phyloP scores from a whole-genome alignment of 1,140 invertebrate genomes.

The Nautilus pompilius region DNA sequence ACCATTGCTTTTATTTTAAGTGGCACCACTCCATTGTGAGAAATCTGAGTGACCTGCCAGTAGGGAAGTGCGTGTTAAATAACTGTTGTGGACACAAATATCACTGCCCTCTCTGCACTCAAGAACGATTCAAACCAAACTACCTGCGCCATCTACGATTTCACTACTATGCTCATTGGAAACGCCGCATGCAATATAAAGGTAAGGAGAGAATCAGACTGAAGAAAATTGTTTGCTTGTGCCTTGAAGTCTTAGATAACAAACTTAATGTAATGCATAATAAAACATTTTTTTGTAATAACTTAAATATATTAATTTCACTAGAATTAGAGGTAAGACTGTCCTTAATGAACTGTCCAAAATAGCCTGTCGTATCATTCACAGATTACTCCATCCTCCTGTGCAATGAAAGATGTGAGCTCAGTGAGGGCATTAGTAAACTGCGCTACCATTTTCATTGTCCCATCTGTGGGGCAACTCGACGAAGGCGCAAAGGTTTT shows the following conservation, averaged over 20 bases:
- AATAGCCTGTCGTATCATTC: too few relatives aligned
- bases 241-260: background rate
- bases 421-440: slow-evolving; percentile 7
- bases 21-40: slow-evolving; percentile 14
- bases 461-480: slow-evolving; percentile 12
- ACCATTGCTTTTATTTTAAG: slow-evolving; percentile 12
- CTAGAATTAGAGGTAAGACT: too few relatives aligned
- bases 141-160: slow-evolving; percentile 13
- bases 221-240: background rate
- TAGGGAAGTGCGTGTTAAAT: slow-evolving; percentile 7
- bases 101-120: slow-evolving; percentile 14
- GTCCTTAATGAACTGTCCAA: too few relatives aligned
- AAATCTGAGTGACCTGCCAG: slow-evolving; percentile 13
- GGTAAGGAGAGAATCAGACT: slow-evolving; percentile 5
- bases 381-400: slow-evolving; percentile 12
- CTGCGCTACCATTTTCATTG: slow-evolving; percentile 17
- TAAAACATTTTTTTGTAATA: background rate
- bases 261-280: background rate
- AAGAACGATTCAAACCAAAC: slow-evolving; percentile 8
- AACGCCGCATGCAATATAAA: slow-evolving; percentile 15
- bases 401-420: slow-evolving; percentile 12
- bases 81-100: slow-evolving; percentile 16
- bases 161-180: slow-evolving; percentile 20
- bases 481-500: slow-evolving; percentile 5
- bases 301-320: too few relatives aligned